Percentiles rank a stretch among this genome's conserved stretches.
Conservation (phyloP, 2,797 vertebrate genomes). For the Neostethus bicornis region DNA sequence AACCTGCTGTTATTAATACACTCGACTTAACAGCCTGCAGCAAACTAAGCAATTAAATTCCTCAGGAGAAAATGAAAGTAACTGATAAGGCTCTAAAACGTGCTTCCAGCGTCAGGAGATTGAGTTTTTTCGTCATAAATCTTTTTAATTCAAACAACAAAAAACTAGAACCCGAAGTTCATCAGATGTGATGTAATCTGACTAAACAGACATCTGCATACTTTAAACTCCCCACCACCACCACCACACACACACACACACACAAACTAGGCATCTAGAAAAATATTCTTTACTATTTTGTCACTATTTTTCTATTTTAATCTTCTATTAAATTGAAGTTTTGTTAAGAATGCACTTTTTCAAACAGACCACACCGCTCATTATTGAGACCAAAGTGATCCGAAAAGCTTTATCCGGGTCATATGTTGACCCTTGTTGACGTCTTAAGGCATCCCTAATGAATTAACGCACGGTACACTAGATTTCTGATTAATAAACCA, state of each 20-base stretch:
- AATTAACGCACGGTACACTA: slow-evolving; percentile 45
- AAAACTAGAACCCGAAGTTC: slow-evolving; percentile 6
- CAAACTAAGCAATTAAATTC: not conserved
- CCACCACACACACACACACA: too few relatives aligned
- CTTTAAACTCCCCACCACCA: too few relatives aligned
- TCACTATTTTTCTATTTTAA: too few relatives aligned
- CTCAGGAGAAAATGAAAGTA: not conserved
- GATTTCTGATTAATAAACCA: slow-evolving; percentile 55
- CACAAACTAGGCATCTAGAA: slow-evolving; percentile 4
- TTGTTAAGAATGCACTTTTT: not conserved
- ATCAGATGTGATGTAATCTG: not conserved
- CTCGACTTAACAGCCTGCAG: slow-evolving; percentile 15
- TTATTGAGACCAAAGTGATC: not conserved
- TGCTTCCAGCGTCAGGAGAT: too few relatives aligned
- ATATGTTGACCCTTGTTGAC: not conserved
- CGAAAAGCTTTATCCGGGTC: not conserved
- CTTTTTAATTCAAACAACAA: not conserved
- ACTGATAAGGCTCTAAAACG: too few relatives aligned
- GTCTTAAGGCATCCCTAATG: slow-evolving; percentile 5
- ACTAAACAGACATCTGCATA: slow-evolving; percentile 3
- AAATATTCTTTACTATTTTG: too few relatives aligned
- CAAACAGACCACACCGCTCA: not conserved
- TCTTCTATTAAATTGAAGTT: not conserved
- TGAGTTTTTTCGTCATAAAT: too few relatives aligned
- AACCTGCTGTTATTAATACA: slow-evolving; percentile 17